Base-by-base conservation (phyloP, 2,113 vertebrate genomes). In the Machaerirhynchus nigripectus region DNA sequence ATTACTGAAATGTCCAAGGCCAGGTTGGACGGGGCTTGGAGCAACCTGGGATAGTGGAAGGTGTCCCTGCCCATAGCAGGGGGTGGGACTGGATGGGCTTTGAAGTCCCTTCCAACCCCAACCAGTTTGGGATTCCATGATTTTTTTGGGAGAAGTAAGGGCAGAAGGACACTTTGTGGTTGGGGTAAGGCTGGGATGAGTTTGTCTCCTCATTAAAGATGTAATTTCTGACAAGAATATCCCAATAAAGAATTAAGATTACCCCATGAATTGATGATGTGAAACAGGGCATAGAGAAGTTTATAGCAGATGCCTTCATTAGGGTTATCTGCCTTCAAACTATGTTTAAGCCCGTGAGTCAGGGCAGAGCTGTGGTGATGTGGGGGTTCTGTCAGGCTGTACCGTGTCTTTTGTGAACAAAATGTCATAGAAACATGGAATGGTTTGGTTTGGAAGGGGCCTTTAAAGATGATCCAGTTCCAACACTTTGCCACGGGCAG, bases 311-410 rank as follows among this genome's bases (percentile, higher is more conserved):
- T 50, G 17, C 33, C 23, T 39, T 21, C 22, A 4, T 20, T 47
- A 5, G 10, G 15, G 63, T 47, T 30, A 15, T 19, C 6, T 50
- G 64, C 24, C 59, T 28, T 17, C 30, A 31, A 31, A 5, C 33
- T 4, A 17, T 2, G 2, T 39, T 50, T 28, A 30, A 59, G 10
- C 27, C 5, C 14, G 0, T 5, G 4, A 8, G 27, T 35, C 15
- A 1, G 1, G 84, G 52, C 70, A 20, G 52, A 67, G 16, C 33
- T 28, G 65, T 18, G 67, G 7, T 7, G 31, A 6, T 11, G 3
- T 0, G 5, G 13, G 33, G 22, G 69, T 18, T 21, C 53, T 40
- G 15, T 22, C 26, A 17, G 11, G 5, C 47, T 9, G 6, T 15
- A 7, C 46, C 3, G 0, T 2, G 2, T 20, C 1, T 23, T 55